phyloP scores from a whole-genome alignment of 2,797 vertebrate species.

The Hylomyscus alleni region DNA sequence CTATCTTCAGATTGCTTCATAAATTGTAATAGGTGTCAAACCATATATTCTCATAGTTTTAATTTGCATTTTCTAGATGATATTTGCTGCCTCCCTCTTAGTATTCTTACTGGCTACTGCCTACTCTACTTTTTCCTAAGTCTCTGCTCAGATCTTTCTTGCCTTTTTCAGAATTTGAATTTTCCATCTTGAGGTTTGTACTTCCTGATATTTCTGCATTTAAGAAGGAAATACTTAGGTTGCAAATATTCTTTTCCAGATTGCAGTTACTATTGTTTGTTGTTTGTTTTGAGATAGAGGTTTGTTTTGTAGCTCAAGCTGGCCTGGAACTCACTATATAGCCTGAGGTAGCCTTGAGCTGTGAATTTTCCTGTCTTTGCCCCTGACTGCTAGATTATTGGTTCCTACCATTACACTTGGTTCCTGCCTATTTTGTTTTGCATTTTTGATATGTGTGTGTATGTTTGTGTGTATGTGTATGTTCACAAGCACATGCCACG shows the following conservation, averaged over 20 bases:
- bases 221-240: not conserved
- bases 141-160: not conserved
- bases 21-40: not conserved
- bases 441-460: not conserved
- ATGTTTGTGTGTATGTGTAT: not conserved
- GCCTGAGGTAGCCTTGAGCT: not conserved
- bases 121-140: not conserved
- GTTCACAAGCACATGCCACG: not conserved
- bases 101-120: not conserved
- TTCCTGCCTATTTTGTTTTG: not conserved
- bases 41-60: not conserved
- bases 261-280: not conserved
- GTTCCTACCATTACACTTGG: not conserved
- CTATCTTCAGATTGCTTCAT: not conserved
- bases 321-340: not conserved
- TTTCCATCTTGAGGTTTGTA: not conserved
- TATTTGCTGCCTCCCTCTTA: not conserved
- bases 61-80: conserved; percentile 27
- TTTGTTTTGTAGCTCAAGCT: not conserved
- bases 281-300: not conserved
- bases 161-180: not conserved
- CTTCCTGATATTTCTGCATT: conserved; percentile 4
- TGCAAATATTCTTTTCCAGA: conserved; percentile 5
- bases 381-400: not conserved
- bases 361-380: not conserved